Base-by-base conservation (phyloP, 2,113 vertebrate species). In the Mesitornis unicolor region DNA sequence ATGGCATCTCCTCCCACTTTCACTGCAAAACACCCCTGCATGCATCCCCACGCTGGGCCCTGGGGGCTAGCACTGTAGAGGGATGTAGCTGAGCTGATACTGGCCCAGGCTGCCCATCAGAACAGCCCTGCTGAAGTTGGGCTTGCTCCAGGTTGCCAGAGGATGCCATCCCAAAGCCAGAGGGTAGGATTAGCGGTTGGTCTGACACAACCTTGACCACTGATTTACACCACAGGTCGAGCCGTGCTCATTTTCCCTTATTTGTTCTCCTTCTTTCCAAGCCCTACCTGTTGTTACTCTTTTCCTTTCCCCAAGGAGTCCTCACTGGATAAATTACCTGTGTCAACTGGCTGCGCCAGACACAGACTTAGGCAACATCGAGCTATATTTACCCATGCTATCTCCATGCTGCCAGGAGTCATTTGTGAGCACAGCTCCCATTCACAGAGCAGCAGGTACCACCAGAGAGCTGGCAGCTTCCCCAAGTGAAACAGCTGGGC, bases 1-100 rank as follows among this genome's bases (percentile, higher is more conserved):
- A 10, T 0, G 1, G 47, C 76, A 67, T 8, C 61, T 88, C 40
- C 20, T 68, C 57, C 31, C 51, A 3, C 20, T 67, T 35, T 47
- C 47, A 7, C 26, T 24, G 71, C 20, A 53, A 28, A 74, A 14
- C 6, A 1, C 1, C 6, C 1, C 45, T 1, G 18, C 13, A 40
- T 7, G 36, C 50, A 40, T 4, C 10, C 38, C 53, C n/a, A n/a
- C n/a, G n/a, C n/a, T n/a, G n/a, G n/a, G n/a, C n/a, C n/a, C n/a
- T n/a, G n/a, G n/a, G n/a, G n/a, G n/a, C n/a, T n/a, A n/a, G n/a
- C n/a, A n/a, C n/a, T n/a, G n/a, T n/a, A n/a, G 36, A 43, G 51
- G 38, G 81, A n/a, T 9, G n/a, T n/a, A n/a, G n/a, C n/a, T n/a
- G n/a, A n/a, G n/a, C n/a, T n/a, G n/a, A n/a, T 2, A 5, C 64